phyloP scores from a whole-genome alignment of 2,113 vertebrate genomes.

The Ifrita kowaldi region DNA sequence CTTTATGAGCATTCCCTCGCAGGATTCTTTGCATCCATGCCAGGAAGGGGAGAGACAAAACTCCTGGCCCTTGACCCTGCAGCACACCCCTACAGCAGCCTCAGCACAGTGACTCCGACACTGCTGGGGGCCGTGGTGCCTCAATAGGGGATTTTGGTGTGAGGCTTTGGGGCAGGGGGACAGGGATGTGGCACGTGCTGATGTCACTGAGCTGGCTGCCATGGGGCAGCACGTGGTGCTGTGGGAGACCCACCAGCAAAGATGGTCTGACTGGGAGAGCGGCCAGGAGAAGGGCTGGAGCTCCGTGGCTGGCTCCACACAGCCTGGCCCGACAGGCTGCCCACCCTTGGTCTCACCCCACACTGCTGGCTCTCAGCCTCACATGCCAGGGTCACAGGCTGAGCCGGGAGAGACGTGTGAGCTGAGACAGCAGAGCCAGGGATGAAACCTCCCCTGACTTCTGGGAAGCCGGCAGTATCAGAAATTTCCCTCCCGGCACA shows the following conservation, averaged over 20 bases:
- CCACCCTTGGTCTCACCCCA: accelerated
- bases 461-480: neutral
- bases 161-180: neutral
- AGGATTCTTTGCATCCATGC: neutral
- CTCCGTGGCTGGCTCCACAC: neutral
- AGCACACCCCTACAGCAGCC: neutral
- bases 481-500: neutral
- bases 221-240: neutral
- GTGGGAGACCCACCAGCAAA: neutral
- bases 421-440: neutral
- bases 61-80: accelerated
- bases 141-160: neutral
- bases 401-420: neutral
- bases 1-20: accelerated
- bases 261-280: neutral
- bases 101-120: neutral
- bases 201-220: neutral
- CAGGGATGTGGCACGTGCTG: neutral
- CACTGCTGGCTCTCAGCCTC: neutral
- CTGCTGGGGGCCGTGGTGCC: neutral
- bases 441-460: neutral
- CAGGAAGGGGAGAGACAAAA: neutral
- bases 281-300: neutral
- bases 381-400: neutral
- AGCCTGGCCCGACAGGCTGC: neutral